phyloP scores from a whole-genome alignment of 1,140 invertebrate genomes.

The Zelostemma sp. region DNA sequence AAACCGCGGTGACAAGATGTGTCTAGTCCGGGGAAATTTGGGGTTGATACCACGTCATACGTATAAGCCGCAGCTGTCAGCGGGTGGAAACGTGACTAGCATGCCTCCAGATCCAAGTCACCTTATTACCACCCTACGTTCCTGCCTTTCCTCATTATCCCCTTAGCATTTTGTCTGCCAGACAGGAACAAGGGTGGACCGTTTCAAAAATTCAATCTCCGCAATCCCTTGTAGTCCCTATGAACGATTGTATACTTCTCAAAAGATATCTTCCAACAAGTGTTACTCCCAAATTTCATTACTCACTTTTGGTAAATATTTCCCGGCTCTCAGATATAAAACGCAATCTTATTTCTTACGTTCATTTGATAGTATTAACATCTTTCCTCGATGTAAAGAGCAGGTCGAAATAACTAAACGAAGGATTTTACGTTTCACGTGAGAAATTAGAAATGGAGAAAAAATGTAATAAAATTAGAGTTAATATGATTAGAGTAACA shows the following conservation, averaged over 20 bases:
- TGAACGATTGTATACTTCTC: slow-evolving; percentile 27
- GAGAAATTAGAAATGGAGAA: background rate
- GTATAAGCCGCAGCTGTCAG: slow-evolving; percentile 71
- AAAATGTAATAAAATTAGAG: background rate
- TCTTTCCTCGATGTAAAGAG: too few species aligned
- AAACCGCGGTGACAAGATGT: slow-evolving; percentile 63
- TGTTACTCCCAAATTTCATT: slow-evolving; percentile 14
- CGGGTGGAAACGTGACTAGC: slow-evolving; percentile 69
- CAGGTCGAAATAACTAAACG: too few species aligned
- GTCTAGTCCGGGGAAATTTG: slow-evolving; percentile 66
- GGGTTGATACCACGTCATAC: slow-evolving; percentile 70
- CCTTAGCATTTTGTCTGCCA: slow-evolving; percentile 64
- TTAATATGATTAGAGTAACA: background rate
- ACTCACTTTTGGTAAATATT: background rate
- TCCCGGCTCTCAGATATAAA: background rate
- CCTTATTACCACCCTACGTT: slow-evolving; percentile 66
- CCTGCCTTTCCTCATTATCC: slow-evolving; percentile 68
- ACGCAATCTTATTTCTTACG: slow-evolving; percentile 1
- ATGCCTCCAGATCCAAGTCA: slow-evolving; percentile 59
- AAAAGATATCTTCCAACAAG: slow-evolving; percentile 16
- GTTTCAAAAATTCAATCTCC: slow-evolving; percentile 65
- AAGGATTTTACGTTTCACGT: too few species aligned
- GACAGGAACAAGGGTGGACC: slow-evolving; percentile 23
- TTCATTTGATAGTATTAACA: too few species aligned
- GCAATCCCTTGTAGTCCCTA: slow-evolving; percentile 35